Evolutionary conservation across 2,113 vertebrate species (phyloP).

Genomic region (Phaetusa simplex): DNA sequence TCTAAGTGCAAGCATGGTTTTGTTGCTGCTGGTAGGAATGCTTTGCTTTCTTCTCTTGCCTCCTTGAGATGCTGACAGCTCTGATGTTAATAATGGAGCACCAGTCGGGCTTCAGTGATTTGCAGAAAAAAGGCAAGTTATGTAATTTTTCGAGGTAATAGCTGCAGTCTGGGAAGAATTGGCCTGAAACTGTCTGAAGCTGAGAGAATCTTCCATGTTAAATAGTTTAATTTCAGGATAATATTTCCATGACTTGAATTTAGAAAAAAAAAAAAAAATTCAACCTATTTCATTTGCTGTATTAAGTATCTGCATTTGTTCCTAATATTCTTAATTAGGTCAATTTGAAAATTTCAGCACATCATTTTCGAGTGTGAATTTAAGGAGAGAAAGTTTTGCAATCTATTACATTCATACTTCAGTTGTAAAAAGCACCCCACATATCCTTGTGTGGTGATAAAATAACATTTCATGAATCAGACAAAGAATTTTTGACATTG

Average conservation of each 20-base stretch:
- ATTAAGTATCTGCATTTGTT: constrained; percentile 10
- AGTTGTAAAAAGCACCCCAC: background rate
- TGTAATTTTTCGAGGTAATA: constrained; percentile 60
- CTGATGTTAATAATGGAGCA: constrained; percentile 66
- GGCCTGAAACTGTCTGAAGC: constrained; percentile 67
- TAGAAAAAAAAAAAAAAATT: background rate
- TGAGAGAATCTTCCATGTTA: constrained; percentile 37
- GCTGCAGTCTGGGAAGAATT: constrained; percentile 53
- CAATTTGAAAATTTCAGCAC: constrained; percentile 39
- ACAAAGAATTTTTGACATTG: background rate
- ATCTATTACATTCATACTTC: background rate
- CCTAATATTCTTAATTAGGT: constrained; percentile 31
- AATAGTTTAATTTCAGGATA: constrained; percentile 63
- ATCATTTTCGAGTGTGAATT: constrained; percentile 48
- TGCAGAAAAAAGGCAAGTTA: constrained; percentile 58
- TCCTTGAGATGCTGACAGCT: constrained; percentile 51
- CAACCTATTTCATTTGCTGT: background rate
- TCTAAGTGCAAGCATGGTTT: constrained; percentile 31
- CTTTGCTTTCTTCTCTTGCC: constrained; percentile 48
- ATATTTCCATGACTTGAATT: constrained; percentile 33
- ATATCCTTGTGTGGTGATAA: background rate
- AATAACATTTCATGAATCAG: background rate
- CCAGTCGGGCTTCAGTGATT: constrained; percentile 29
- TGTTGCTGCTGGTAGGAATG: constrained; percentile 38
- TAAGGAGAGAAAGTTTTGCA: constrained; percentile 27